These are phyloP conservation scores for Elysia chlorotica DNA, from an alignment of 1,140 invertebrate genomes.

Conservation along the genomic window DNA sequence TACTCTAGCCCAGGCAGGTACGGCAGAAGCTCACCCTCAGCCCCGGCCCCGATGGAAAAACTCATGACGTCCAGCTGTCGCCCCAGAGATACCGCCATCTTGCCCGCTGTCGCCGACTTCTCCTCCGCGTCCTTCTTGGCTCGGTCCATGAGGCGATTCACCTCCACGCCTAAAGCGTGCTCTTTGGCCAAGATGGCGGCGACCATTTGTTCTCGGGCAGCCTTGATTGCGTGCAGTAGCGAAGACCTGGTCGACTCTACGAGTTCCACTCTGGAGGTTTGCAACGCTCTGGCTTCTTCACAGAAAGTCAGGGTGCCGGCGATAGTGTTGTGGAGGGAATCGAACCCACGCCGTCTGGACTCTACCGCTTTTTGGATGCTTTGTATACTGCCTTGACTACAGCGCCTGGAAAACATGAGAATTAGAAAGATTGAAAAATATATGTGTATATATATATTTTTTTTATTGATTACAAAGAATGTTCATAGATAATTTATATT, in stretches of 20 bases:
- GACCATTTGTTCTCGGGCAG: constrained; percentile 12
- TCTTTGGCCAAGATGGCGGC: constrained; percentile 19
- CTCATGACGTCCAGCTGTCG: constrained; percentile 20
- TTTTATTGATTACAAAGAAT: too few relatives aligned
- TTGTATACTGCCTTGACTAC: too few relatives aligned
- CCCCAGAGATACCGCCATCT: neutral
- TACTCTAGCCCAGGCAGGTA: neutral
- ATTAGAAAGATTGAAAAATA: too few relatives aligned
- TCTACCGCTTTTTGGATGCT: constrained; percentile 24
- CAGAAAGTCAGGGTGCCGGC: neutral
- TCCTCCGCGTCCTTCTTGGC: neutral
- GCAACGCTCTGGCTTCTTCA: neutral
- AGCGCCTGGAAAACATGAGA: too few relatives aligned
- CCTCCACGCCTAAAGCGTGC: constrained; percentile 8
- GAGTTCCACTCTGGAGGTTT: neutral
- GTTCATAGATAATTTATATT: too few relatives aligned
- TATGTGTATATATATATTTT: too few relatives aligned
- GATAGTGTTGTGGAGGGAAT: constrained; percentile 15
- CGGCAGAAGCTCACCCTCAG: constrained; percentile 5
- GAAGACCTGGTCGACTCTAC: constrained; percentile 11
- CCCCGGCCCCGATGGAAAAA: constrained; percentile 19
- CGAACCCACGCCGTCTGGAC: neutral
- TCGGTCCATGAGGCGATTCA: constrained; percentile 13
- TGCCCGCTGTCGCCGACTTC: neutral
- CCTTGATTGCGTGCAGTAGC: constrained; percentile 2